Conservation (phyloP, 1,140 invertebrate species). For the Scaptomyza graminum region DNA sequence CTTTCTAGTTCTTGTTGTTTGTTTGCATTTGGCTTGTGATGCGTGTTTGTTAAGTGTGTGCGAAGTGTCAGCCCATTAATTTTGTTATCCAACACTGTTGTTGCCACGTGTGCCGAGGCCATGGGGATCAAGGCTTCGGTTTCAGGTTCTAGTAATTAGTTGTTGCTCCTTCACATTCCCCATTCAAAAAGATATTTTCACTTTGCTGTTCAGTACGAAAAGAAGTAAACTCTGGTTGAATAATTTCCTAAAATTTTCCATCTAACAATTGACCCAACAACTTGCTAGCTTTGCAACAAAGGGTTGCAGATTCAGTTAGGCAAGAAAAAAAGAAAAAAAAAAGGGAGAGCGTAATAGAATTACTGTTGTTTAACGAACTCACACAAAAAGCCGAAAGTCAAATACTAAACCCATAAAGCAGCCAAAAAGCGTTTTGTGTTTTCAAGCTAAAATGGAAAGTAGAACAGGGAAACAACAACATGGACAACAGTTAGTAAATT, state of each 20-base stretch:
- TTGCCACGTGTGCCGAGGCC: slow-evolving; percentile 40
- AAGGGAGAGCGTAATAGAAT: background rate
- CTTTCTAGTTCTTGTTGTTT: background rate
- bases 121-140: slow-evolving; percentile 13
- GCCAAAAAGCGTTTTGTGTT: slow-evolving; percentile 3
- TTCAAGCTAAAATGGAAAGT: background rate
- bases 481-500: background rate
- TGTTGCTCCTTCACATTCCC: slow-evolving; percentile 1
- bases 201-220: background rate
- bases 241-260: too few species aligned
- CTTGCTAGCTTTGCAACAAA: background rate
- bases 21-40: slow-evolving; percentile 36
- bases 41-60: slow-evolving; percentile 39
- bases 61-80: slow-evolving; percentile 70
- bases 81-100: slow-evolving; percentile 28
- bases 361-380: slow-evolving; percentile 3
- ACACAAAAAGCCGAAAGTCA: slow-evolving; percentile 47
- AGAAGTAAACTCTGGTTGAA: too few species aligned
- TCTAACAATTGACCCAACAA: too few species aligned
- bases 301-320: slow-evolving; percentile 20
- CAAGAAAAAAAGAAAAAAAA: slow-evolving; percentile 1
- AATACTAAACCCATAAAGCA: slow-evolving; percentile 18
- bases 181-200: background rate
- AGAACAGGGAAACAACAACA: background rate
- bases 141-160: slow-evolving; percentile 20